A percentile compares a stretch with the other conserved stretches of the same genome.
Conservation (phyloP, 2,113 vertebrate genomes). For the Neomonachus schauinslandi region DNA sequence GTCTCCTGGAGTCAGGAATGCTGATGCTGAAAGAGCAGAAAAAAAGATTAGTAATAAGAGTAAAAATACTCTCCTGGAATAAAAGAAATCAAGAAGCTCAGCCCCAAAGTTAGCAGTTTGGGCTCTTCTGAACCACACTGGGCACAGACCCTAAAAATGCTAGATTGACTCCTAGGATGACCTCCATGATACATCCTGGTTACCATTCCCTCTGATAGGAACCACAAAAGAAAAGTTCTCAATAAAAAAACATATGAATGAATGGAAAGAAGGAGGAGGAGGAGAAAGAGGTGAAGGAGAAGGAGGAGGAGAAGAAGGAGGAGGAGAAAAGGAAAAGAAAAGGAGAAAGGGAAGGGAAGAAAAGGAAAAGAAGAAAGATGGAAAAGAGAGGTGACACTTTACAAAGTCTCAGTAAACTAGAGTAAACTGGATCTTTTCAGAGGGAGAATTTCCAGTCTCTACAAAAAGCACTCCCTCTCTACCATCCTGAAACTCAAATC, state of each 20-base stretch:
- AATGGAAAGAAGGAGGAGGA: not conserved
- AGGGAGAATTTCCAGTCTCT: not conserved
- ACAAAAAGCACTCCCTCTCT: not conserved
- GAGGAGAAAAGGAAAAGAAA: not conserved
- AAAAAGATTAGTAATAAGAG: slow-evolving; percentile 31
- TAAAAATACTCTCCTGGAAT: slow-evolving; percentile 49
- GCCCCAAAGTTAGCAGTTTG: not conserved
- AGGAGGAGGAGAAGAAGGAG: not conserved
- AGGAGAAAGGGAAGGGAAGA: not conserved
- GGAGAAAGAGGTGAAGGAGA: rapidly evolving
- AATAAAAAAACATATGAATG: not conserved
- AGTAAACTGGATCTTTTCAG: not conserved
- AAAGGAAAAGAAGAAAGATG: not conserved
- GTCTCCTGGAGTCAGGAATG: slow-evolving; percentile 38
- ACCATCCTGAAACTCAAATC: not conserved
- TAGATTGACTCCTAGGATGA: not conserved
- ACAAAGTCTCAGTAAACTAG: not conserved
- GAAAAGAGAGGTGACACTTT: not conserved
- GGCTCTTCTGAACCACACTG: not conserved
- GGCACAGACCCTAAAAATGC: not conserved
- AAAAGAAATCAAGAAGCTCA: not conserved
- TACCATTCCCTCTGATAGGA: not conserved
- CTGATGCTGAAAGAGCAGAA: slow-evolving; percentile 32
- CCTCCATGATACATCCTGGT: not conserved
- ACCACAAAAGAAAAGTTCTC: not conserved